Evolutionary conservation across 2,888 invertebrate species (phyloP), one percentile per base, ranked within the genome.

Genomic region (Cosmia trapezina): DNA sequence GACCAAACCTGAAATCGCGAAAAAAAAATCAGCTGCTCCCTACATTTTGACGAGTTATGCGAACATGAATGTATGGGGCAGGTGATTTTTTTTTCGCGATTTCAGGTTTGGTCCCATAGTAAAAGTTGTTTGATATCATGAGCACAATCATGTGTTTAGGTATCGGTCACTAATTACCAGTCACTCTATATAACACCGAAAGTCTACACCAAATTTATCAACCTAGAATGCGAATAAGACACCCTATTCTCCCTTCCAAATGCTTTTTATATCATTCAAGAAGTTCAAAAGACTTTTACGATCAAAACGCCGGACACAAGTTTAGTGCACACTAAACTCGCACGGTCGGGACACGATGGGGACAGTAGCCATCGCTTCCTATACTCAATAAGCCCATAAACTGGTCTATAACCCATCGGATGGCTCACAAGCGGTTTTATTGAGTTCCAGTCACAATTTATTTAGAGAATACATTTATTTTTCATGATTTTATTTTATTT

Each of bases 381-480:
- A 51, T 68, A 68, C 56, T 57, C 76, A 76, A 74, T 82, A 82
- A 83, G 74, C 78, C 67, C 51, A 79, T 56, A 70, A 72, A 81
- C 64, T 47, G 67, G 53, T 68, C 61, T 22, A 56, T 77, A 83
- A 73, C 73, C 57, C 68, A 67, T 73, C 33, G 71, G 62, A 78
- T 70, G 69, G 69, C 68, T 11, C 73, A 73, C 63, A 70, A 83
- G 41, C 60, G 60, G 77, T 78, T 81, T 83, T 83, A 83, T 74
- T 74, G 59, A 72, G 57, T 61, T 41, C 45, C 63, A 14, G 49
- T 43, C 53, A 59, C 53, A 68, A 80, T 83, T 80, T 75, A 57
- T 70, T 74, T 45, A 14, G 43, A 60, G 63, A 69, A 70, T 83
- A 74, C 37, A 69, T 80, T 83, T 69, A 69, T 83, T 73, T 69